A percentile compares a stretch with the other conserved stretches of the same genome.
Conservation (phyloP, 2,113 vertebrate species). For the Hyla sarda region DNA sequence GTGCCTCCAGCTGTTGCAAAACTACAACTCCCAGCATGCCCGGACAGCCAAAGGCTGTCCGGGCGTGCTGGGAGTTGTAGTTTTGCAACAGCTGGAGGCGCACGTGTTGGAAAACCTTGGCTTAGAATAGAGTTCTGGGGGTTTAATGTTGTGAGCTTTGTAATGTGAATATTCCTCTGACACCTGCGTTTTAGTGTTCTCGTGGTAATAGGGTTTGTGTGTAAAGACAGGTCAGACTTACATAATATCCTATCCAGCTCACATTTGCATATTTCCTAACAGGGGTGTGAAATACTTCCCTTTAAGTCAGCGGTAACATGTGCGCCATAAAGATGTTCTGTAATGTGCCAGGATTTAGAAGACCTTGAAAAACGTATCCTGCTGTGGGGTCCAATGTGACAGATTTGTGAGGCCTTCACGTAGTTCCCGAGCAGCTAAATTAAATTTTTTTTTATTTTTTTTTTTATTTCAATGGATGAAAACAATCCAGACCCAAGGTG, state of each 20-base stretch:
- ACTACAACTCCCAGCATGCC: no score
- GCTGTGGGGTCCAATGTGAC: constrained; percentile 44
- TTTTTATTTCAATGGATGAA: constrained; percentile 55
- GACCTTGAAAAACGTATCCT: constrained; percentile 25
- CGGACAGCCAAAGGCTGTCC: no score
- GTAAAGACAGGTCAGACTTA: constrained; percentile 28
- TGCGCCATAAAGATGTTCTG: constrained; percentile 36
- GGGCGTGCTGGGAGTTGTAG: no score
- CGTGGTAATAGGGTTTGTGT: neutral
- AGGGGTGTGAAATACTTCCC: constrained; percentile 28
- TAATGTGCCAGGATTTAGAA: constrained; percentile 40
- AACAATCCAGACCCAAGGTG: constrained; percentile 55
- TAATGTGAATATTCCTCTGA: constrained; percentile 27
- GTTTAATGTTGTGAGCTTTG: constrained; percentile 8
- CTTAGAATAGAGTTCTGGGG: neutral
- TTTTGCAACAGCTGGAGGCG: no score
- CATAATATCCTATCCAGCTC: constrained; percentile 27
- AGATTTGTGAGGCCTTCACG: constrained; percentile 52
- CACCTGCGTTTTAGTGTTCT: constrained; percentile 43
- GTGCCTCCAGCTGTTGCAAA: no score
- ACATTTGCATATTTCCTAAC: constrained; percentile 43
- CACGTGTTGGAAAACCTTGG: no score
- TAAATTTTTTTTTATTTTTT: constrained; percentile 25
- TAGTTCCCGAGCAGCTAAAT: constrained; percentile 35
- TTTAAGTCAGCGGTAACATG: constrained; percentile 34